Evolutionary conservation across 1,140 invertebrate species (phyloP), one percentile per base, ranked within the genome.

Genomic region (Saccostrea glomerata): DNA sequence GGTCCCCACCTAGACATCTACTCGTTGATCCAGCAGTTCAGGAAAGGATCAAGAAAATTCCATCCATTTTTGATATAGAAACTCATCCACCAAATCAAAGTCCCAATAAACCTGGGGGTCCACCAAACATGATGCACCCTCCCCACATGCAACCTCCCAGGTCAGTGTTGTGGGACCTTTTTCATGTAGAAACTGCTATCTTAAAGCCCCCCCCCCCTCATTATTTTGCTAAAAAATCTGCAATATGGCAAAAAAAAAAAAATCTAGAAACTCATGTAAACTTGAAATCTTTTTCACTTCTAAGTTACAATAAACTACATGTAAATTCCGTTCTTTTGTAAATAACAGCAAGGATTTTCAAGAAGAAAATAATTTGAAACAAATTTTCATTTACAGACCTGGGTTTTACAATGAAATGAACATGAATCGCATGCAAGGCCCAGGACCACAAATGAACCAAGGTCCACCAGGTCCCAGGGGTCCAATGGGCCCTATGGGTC

Each of bases 11-110:
- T n/a, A 88, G 92, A 23, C 92, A 93, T 66, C 86, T 93, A 0
- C 40, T 84, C 20, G 54, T 84, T 23, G 82, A 84, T 40, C 90
- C 88, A 88, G 98, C 89, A 95, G 98, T 89, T 97, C 96, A 92
- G 96, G 97, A 90, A 97, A 98, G 92, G 96, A 92, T 93, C 56
- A 95, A 95, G 89, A 94, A 94, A 91, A 95, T 94, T 84, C 94
- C 94, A 58, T 95, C 94, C 15, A 88, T 95, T 30, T 95, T 95
- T 92, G 94, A 95, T 73, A 94, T 95, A 55, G 86, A 94, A 84
- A 92, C 93, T 11, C 91, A 90, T 58, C 92, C 92, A 63, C 93
- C 92, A 47, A 92, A 90, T 4, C 90, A 93, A 60, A 92, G 91
- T 89, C 93, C 92, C 23, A 90, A 88, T 60, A 91, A 90, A 86